Evolutionary conservation across 2,888 invertebrate species (phyloP).

Genomic region (Anthrax anthrax): DNA sequence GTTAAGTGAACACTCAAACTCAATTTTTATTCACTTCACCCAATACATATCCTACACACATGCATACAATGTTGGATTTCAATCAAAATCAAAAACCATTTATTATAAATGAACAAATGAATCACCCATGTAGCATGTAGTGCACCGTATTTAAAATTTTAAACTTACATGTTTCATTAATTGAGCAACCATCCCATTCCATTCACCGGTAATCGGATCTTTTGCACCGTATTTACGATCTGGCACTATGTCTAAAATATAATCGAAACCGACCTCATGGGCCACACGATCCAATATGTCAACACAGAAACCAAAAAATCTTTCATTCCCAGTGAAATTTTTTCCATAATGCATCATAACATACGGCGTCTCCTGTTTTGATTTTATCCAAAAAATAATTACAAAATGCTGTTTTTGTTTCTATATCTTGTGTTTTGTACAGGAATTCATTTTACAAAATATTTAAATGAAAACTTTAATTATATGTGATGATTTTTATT

Average conservation of each 20-base stretch:
- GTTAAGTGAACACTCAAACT: too few relatives aligned
- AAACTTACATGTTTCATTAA: constrained; percentile 53
- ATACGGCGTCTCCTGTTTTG: constrained; percentile 50
- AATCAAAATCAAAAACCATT: too few relatives aligned
- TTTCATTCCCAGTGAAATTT: constrained; percentile 55
- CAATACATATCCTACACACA: too few relatives aligned
- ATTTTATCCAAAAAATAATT: neutral
- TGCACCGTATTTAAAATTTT: neutral
- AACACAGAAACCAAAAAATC: constrained; percentile 68
- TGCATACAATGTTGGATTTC: too few relatives aligned
- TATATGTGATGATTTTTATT: too few relatives aligned
- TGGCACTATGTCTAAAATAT: constrained; percentile 53
- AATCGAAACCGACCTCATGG: constrained; percentile 53
- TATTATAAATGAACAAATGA: too few relatives aligned
- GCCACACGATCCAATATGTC: constrained; percentile 56
- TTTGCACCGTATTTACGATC: constrained; percentile 61
- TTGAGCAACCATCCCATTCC: constrained; percentile 61
- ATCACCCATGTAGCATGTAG: too few relatives aligned
- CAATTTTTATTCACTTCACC: too few relatives aligned
- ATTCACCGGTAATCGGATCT: constrained; percentile 56
- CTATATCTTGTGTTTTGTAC: too few relatives aligned
- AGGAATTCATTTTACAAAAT: too few relatives aligned
- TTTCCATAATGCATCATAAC: constrained; percentile 57
- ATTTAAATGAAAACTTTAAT: too few relatives aligned
- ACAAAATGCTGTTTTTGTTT: too few relatives aligned